Percentiles rank a stretch among this genome's conserved stretches.
These are phyloP conservation scores for Hesperia comma DNA, from an alignment of 2,888 invertebrate species.

Conservation along the genomic window DNA sequence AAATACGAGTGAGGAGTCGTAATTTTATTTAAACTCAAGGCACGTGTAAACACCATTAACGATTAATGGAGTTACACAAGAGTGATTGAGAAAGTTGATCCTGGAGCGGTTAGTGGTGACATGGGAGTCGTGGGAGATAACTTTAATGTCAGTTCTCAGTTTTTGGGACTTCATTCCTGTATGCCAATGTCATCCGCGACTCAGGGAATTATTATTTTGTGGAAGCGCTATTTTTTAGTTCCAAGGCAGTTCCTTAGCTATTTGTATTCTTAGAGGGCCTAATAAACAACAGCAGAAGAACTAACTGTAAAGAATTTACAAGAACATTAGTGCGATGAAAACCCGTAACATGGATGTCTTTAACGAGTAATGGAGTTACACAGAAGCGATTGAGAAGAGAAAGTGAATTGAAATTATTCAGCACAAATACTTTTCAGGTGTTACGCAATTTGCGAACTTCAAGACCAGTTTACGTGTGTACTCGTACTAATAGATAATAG, in stretches of 20 bases:
- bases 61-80: constrained; percentile 30
- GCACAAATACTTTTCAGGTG: constrained; percentile 41
- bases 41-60: constrained; percentile 14
- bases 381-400: constrained; percentile 49
- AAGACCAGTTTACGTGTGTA: constrained; percentile 16
- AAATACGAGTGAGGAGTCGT: background rate
- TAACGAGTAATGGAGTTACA: constrained; percentile 25
- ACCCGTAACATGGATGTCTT: constrained; percentile 20
- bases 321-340: constrained; percentile 1
- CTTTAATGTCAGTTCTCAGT: background rate
- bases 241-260: background rate
- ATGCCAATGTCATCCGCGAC: background rate
- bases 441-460: constrained; percentile 45
- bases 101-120: constrained; percentile 25
- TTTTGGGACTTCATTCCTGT: background rate
- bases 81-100: constrained; percentile 47
- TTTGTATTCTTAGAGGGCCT: background rate
- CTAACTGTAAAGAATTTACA: constrained; percentile 1
- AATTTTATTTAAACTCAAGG: constrained; percentile 14
- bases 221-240: background rate
- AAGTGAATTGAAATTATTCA: constrained; percentile 43
- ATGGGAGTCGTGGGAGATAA: background rate
- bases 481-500: constrained; percentile 42
- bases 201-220: background rate
- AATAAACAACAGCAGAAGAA: background rate